phyloP scores from a whole-genome alignment of 2,888 invertebrate genomes.

The Sphinx pinastri region DNA sequence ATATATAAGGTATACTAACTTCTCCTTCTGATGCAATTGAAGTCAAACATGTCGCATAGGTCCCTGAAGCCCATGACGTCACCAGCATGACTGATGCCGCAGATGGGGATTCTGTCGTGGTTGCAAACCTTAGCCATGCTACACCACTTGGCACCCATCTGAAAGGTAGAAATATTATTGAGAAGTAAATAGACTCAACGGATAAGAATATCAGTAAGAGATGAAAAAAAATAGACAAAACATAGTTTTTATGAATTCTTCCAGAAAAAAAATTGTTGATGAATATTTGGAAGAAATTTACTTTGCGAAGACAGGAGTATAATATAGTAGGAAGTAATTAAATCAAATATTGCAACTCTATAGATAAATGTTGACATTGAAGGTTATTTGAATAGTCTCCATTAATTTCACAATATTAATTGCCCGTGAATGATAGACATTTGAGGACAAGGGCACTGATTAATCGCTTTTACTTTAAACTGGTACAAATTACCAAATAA shows the following conservation, averaged over 20 bases:
- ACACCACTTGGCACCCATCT: constrained; percentile 80
- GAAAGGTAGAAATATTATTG: constrained; percentile 28
- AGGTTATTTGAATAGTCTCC: not conserved
- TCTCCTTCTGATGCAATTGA: constrained; percentile 73
- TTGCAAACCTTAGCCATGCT: constrained; percentile 79
- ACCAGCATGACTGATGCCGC: constrained; percentile 75
- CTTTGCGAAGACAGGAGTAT: too few species aligned
- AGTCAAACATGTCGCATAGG: constrained; percentile 79
- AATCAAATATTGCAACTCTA: too few species aligned
- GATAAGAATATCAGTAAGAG: too few species aligned
- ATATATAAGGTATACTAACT: constrained; percentile 51
- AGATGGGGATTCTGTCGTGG: constrained; percentile 75
- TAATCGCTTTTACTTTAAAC: constrained; percentile 1
- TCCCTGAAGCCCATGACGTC: constrained; percentile 78
- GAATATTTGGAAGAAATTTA: too few species aligned
- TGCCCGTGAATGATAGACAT: not conserved
- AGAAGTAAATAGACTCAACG: constrained; percentile 25
- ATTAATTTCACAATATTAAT: not conserved
- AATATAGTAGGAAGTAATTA: too few species aligned
- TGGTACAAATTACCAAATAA: not conserved
- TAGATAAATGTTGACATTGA: too few species aligned
- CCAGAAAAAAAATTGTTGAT: too few species aligned
- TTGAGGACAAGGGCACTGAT: not conserved
- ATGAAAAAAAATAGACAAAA: too few species aligned
- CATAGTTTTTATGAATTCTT: not conserved